phyloP scores from a whole-genome alignment of 2,888 invertebrate species.

The Hirtodrosophila cameraria region DNA sequence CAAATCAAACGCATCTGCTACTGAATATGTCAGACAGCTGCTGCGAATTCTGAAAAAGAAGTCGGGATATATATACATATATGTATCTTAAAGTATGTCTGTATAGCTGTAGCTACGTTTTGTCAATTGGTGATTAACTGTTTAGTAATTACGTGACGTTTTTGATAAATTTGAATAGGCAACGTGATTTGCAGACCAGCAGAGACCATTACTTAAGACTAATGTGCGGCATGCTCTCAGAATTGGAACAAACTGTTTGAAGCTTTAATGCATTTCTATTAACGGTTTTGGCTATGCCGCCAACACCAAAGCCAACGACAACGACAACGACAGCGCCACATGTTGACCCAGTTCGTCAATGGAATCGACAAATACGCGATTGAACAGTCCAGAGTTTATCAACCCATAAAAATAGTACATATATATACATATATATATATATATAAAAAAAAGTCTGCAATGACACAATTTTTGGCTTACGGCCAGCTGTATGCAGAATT shows the following conservation, averaged over 20 bases:
- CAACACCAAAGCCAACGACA: no score
- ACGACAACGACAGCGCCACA: conserved; percentile 38
- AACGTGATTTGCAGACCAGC: conserved; percentile 64
- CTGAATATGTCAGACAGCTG: conserved; percentile 66
- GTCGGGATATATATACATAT: conserved; percentile 27
- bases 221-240: conserved; percentile 74
- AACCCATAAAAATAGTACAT: conserved; percentile 51
- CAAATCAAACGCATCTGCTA: conserved; percentile 79
- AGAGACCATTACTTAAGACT: conserved; percentile 67
- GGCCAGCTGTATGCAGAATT: conserved; percentile 57
- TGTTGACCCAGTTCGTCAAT: conserved; percentile 72
- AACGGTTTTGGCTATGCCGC: conserved; percentile 57
- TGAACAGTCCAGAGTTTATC: conserved; percentile 58
- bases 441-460: no score
- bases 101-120: conserved; percentile 19
- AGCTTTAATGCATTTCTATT: conserved; percentile 76
- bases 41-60: conserved; percentile 67
- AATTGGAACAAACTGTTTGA: conserved; percentile 72
- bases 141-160: conserved; percentile 76
- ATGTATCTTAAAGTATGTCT: conserved; percentile 21
- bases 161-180: conserved; percentile 74
- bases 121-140: conserved; percentile 60
- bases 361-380: conserved; percentile 69
- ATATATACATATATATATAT: no score
- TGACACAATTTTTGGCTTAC: conserved; percentile 71